phyloP scores from a whole-genome alignment of 2,888 invertebrate species.

The Drosophila koepferae region DNA sequence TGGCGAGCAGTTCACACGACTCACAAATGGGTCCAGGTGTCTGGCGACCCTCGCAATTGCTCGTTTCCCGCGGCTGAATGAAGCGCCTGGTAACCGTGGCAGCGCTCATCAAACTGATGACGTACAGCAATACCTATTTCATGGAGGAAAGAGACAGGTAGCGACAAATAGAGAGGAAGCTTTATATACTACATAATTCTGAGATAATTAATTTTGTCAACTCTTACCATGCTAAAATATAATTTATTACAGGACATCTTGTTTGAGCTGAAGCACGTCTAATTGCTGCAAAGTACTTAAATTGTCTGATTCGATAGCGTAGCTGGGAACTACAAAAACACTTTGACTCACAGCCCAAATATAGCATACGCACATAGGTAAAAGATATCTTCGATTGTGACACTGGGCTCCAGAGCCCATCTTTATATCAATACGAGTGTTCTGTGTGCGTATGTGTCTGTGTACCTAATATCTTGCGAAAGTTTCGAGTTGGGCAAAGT shows the following conservation, averaged over 20 bases:
- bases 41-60: conserved; percentile 80
- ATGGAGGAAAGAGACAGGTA: neutral
- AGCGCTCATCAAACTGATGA: conserved; percentile 25
- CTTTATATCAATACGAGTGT: conserved; percentile 49
- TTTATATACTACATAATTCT: neutral
- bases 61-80: conserved; percentile 81
- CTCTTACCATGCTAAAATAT: conserved; percentile 47
- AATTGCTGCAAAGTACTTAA: conserved; percentile 46
- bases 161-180: neutral
- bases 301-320: conserved; percentile 63
- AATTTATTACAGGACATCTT: conserved; percentile 56
- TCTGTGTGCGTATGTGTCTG: conserved; percentile 25
- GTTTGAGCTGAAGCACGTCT: conserved; percentile 41
- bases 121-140: conserved; percentile 48
- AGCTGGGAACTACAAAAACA: conserved; percentile 47
- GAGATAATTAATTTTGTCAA: neutral
- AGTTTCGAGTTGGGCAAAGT: conserved; percentile 56
- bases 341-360: conserved; percentile 54
- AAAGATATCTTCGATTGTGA: conserved; percentile 43
- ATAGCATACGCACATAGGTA: conserved; percentile 39
- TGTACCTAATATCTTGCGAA: conserved; percentile 66
- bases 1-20: conserved; percentile 83
- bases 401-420: conserved; percentile 18
- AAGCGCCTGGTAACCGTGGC: conserved; percentile 55
- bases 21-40: conserved; percentile 83